phyloP scores from a whole-genome alignment of 2,888 invertebrate genomes.

The Belgica antarctica region DNA sequence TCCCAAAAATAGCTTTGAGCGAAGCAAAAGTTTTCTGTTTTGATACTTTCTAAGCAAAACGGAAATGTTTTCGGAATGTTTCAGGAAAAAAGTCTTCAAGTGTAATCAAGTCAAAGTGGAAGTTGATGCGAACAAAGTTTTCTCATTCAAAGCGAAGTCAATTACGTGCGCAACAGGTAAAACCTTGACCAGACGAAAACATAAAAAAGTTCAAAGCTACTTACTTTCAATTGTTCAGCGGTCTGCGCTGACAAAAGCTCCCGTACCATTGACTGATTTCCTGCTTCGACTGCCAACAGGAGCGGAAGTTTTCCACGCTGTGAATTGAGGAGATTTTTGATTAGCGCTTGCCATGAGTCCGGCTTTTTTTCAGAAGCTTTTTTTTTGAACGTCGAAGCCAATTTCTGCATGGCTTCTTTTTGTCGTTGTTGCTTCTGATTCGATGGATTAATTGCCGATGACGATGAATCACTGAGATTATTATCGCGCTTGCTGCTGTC shows the following conservation, averaged over 20 bases:
- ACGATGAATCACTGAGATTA: slow-evolving; percentile 26
- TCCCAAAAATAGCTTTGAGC: not conserved
- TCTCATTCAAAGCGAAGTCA: not conserved
- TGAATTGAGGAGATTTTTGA: slow-evolving; percentile 60
- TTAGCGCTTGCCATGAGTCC: slow-evolving; percentile 58
- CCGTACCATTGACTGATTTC: slow-evolving; percentile 92
- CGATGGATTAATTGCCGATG: not conserved
- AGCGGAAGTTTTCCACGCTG: slow-evolving; percentile 93
- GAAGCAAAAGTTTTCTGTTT: no score
- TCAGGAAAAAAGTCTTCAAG: not conserved
- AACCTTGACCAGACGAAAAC: slow-evolving; percentile 25
- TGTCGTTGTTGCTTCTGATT: slow-evolving; percentile 31
- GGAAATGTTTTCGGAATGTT: not conserved
- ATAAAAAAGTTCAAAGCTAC: no score
- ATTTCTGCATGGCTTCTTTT: slow-evolving; percentile 53
- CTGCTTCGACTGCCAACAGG: slow-evolving; percentile 89
- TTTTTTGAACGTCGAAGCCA: slow-evolving; percentile 56
- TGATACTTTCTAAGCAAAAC: no score
- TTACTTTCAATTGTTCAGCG: slow-evolving; percentile 78
- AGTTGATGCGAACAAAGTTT: no score
- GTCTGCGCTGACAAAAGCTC: slow-evolving; percentile 86
- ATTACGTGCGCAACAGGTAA: slow-evolving; percentile 6
- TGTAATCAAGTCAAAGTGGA: no score
- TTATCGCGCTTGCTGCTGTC: not conserved
- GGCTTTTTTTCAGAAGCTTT: slow-evolving; percentile 54